Base-by-base conservation (phyloP, 2,888 invertebrate genomes). In the Stratiomys singularior region DNA sequence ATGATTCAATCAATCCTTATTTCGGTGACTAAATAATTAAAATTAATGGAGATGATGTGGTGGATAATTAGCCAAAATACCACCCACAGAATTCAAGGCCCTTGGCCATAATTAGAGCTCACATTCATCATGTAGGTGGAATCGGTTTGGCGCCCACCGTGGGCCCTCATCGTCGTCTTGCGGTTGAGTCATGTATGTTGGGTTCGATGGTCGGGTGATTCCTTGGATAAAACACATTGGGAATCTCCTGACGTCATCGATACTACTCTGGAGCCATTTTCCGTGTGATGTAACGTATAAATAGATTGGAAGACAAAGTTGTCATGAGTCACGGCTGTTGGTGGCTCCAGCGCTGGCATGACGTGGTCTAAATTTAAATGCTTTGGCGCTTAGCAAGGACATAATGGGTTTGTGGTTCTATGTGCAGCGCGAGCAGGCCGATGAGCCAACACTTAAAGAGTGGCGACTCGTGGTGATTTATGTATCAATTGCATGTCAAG, bases 171-270 rank as follows among this genome's bases (percentile, higher is more conserved):
- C 37, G 37, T 23, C 74, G 21, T 58, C 58, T 74, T 74, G 60
- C 58, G 60, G 74, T 74, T 74, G 74, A 74, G 60, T 74, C 74
- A 74, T 37, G 47, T 74, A 9, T 60, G 58, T 74, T 74, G 7
- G 47, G 60, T 47, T 56, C 60, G n/a, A 27, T 21, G 21, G 58
- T 56, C 30, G 72, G 74, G 74, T 74, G 74, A 74, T 74, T 74
- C 74, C 74, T 58, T 74, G 37, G 64, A 64, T 76, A 46, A 76
- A 25, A 76, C 76, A 47, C 71, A 56, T 44, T 71, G 79, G 79
- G 79, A 79, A 79, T 79, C 79, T 79, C 79, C 79, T 79, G 79
- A 79, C 79, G 79, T 79, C 79, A 79, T 79, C 77, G 47, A 5
- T 71, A 63, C 60, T 23, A 37, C 21, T 7, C 15, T 60, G 58